phyloP scores from a whole-genome alignment of 2,888 invertebrate genomes.

The Drosophila limbata region DNA sequence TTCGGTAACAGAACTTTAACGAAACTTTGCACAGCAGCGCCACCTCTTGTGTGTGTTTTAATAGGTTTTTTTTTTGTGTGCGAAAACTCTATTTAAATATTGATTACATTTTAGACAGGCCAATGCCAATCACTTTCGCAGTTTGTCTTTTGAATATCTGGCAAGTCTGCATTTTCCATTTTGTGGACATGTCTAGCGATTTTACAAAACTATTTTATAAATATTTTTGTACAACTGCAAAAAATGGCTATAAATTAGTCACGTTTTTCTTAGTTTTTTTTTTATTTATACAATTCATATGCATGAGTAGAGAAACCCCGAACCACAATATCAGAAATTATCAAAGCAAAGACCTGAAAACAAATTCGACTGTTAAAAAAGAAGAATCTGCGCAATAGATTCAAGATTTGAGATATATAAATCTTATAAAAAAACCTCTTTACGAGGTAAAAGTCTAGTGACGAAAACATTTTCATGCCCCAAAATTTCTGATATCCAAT shows the following conservation, averaged over 20 bases:
- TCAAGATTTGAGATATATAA: neutral
- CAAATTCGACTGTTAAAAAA: neutral
- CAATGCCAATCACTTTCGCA: constrained; percentile 6
- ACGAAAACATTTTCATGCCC: no score
- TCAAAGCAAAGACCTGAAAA: neutral
- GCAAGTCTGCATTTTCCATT: neutral
- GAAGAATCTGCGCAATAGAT: constrained; percentile 10
- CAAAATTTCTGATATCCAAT: no score
- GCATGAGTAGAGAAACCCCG: constrained; percentile 15
- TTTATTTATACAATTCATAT: constrained; percentile 16
- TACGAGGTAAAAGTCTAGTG: no score
- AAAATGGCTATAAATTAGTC: constrained; percentile 8
- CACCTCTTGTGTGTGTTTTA: constrained; percentile 43
- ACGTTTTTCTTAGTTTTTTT: constrained; percentile 8
- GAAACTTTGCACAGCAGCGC: constrained; percentile 40
- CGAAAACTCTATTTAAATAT: constrained; percentile 16
- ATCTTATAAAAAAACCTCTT: no score
- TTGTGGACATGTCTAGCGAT: neutral
- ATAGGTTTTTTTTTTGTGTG: constrained; percentile 24
- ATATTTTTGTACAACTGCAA: neutral
- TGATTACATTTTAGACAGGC: constrained; percentile 11
- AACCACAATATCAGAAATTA: constrained; percentile 4
- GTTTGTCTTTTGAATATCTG: neutral
- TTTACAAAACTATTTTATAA: neutral
- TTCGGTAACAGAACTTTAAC: constrained; percentile 43